Conservation (phyloP, 2,888 invertebrate genomes). For the Brenthis ino region DNA sequence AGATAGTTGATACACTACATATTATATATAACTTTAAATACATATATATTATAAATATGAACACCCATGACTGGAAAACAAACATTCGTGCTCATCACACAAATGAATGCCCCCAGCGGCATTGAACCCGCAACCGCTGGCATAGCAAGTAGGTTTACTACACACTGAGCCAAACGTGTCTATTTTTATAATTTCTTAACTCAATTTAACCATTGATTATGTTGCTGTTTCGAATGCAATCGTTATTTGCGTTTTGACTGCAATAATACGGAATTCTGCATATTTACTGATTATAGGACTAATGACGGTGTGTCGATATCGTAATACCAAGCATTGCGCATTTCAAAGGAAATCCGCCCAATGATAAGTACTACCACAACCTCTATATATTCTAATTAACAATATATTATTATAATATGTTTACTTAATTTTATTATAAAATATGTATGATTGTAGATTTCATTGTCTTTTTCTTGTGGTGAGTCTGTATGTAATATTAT, state of each 20-base stretch:
- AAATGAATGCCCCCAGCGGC: no score
- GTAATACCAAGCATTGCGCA: slow-evolving; percentile 1
- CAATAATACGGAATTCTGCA: background rate
- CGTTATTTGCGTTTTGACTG: background rate
- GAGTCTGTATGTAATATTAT: no score
- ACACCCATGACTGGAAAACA: no score
- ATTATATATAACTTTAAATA: no score
- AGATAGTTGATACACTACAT: no score
- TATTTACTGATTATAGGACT: background rate
- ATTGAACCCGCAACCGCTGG: no score
- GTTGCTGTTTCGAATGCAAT: background rate
- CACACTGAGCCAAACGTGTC: no score
- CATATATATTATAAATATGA: no score
- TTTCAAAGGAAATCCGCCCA: slow-evolving; percentile 13
- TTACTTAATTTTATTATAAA: background rate
- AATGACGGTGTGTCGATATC: background rate
- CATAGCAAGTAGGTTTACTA: no score
- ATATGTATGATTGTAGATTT: no score
- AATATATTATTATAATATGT: background rate
- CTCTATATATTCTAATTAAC: background rate
- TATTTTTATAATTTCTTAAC: background rate
- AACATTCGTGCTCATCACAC: no score
- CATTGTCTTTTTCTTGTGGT: no score
- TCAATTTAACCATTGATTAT: background rate
- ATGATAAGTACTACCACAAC: background rate